A percentile compares a stretch with the other conserved stretches of the same genome.
phyloP scores from a whole-genome alignment of 2,797 vertebrate species.

The Channallabes apus region DNA sequence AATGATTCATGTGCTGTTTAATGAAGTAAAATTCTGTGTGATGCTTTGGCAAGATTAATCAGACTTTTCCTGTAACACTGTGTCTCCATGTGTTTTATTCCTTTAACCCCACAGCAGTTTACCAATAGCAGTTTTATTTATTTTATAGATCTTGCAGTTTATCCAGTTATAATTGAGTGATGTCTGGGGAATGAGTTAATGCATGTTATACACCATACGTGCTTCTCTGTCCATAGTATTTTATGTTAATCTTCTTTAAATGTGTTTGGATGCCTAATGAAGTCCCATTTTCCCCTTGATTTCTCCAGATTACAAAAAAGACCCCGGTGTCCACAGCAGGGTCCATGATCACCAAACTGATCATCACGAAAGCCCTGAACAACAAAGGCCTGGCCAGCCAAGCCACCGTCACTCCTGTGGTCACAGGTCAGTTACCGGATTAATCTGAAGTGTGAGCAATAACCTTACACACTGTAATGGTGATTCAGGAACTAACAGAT shows the following conservation, averaged over 20 bases:
- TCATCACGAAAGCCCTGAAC: conserved; percentile 96
- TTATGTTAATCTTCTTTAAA: not conserved
- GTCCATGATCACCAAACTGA: conserved; percentile 92
- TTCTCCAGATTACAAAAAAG: conserved; percentile 93
- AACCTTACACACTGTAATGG: not conserved
- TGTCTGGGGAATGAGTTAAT: not conserved
- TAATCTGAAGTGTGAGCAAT: not conserved
- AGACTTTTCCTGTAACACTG: not conserved
- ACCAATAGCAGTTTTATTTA: not conserved
- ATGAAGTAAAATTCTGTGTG: not conserved
- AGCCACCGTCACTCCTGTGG: conserved; percentile 84
- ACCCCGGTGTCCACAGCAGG: conserved; percentile 87
- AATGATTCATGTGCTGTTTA: not conserved
- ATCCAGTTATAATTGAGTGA: not conserved
- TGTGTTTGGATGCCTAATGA: not conserved
- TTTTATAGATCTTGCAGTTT: not conserved
- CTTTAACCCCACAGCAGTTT: not conserved
- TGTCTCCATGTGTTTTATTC: not conserved
- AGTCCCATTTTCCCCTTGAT: not conserved
- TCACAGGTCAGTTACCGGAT: conserved; percentile 75
- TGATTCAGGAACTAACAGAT: not conserved
- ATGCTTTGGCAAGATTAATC: not conserved
- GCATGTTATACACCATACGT: not conserved
- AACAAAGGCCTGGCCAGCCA: conserved; percentile 89
- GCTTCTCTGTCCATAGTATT: not conserved